These are phyloP conservation scores for Chiloscyllium plagiosum DNA, from an alignment of 2,113 vertebrate genomes.

Conservation along the genomic window DNA sequence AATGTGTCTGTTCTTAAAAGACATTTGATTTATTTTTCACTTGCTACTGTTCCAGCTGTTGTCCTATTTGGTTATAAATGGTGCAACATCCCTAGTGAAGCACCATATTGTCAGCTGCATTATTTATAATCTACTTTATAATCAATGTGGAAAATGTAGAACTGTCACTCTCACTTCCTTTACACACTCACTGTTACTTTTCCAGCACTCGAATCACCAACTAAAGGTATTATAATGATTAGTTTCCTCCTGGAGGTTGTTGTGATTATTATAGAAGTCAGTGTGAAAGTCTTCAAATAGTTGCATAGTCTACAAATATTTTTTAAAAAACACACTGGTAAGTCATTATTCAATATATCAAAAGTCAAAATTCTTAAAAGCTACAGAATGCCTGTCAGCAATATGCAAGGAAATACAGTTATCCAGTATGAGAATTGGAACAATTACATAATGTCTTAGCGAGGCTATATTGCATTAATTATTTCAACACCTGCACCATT, in stretches of 20 bases:
- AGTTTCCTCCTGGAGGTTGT: background rate
- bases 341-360: background rate
- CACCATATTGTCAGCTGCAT: constrained; percentile 70
- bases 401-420: background rate
- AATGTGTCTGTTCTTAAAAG: constrained; percentile 20
- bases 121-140: constrained; percentile 58
- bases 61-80: constrained; percentile 73
- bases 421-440: background rate
- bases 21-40: constrained; percentile 32
- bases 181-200: background rate
- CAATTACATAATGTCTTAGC: background rate
- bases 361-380: background rate
- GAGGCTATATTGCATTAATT: background rate
- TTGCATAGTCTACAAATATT: background rate
- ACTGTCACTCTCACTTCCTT: constrained; percentile 17
- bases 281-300: background rate
- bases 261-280: background rate
- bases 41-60: constrained; percentile 39
- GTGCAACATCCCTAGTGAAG: constrained; percentile 66
- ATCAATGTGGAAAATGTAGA: constrained; percentile 33
- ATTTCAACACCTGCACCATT: background rate
- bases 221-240: background rate
- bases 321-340: background rate
- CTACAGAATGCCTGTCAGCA: background rate
- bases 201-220: background rate